phyloP scores from a whole-genome alignment of 1,140 invertebrate genomes.

The Doryteuthis pealeii region DNA sequence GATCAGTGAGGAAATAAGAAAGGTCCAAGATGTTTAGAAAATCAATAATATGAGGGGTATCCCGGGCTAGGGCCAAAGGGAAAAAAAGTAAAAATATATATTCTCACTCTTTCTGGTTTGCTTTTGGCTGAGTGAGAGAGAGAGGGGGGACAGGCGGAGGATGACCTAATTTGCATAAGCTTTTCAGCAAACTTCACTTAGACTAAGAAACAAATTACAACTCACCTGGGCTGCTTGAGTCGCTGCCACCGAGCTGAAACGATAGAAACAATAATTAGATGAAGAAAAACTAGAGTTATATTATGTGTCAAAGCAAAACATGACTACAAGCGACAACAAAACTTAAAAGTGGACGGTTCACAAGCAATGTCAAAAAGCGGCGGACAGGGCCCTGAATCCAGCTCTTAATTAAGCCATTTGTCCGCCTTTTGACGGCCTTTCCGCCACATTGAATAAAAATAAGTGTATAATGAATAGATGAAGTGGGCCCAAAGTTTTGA shows the following conservation, averaged over 20 bases:
- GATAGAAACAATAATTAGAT: slow-evolving; percentile 26
- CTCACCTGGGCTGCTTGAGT: slow-evolving; percentile 58
- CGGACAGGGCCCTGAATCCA: not conserved
- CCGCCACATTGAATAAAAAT: no score
- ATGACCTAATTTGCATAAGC: slow-evolving; percentile 30
- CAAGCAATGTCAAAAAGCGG: slow-evolving; percentile 5
- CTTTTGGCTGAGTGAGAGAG: no score
- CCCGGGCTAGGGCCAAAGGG: no score
- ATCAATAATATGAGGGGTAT: no score
- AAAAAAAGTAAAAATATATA: no score
- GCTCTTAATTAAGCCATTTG: not conserved
- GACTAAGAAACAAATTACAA: not conserved
- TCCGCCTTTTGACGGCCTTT: no score
- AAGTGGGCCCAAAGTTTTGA: no score
- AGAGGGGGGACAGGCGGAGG: not conserved
- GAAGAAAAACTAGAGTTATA: not conserved
- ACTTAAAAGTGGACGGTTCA: slow-evolving; percentile 3
- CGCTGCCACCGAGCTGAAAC: slow-evolving; percentile 54
- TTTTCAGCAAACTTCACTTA: slow-evolving; percentile 6
- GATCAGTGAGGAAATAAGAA: no score
- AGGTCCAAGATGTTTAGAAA: no score
- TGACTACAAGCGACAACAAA: not conserved
- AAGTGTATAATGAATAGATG: no score
- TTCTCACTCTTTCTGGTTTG: no score
- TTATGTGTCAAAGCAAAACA: not conserved